A percentile compares a stretch with the other conserved stretches of the same genome.
These are phyloP conservation scores for Sebastes variabilis DNA, from an alignment of 2,797 vertebrate species.

Conservation along the genomic window DNA sequence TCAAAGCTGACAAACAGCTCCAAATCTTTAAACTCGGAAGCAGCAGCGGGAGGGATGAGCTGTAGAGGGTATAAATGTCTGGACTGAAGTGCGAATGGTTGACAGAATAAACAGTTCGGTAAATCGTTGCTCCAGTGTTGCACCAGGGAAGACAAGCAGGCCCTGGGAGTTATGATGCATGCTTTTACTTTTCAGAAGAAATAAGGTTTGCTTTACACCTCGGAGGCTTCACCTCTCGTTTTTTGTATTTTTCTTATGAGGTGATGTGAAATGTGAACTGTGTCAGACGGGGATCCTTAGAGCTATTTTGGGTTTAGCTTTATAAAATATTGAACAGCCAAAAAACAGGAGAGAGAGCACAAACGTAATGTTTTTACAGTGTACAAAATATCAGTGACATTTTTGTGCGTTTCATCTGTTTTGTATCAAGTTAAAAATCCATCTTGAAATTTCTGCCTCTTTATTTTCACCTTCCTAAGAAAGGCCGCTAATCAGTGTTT, in stretches of 20 bases:
- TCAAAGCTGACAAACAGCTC: slow-evolving; percentile 47
- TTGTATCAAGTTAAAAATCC: background rate
- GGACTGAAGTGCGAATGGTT: slow-evolving; percentile 30
- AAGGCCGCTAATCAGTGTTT: background rate
- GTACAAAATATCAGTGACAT: background rate
- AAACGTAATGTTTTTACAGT: background rate
- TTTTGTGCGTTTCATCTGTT: background rate
- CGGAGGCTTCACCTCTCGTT: background rate
- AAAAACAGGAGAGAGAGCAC: background rate
- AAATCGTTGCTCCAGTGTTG: slow-evolving; percentile 29
- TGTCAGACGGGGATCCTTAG: background rate
- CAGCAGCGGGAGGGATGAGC: slow-evolving; percentile 20
- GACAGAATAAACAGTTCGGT: slow-evolving; percentile 43
- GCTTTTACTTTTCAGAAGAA: slow-evolving; percentile 9
- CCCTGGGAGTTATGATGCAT: slow-evolving; percentile 1
- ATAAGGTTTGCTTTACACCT: background rate
- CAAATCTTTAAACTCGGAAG: slow-evolving; percentile 33
- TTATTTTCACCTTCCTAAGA: background rate
- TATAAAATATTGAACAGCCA: background rate
- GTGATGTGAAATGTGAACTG: background rate
- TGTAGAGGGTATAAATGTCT: slow-evolving; percentile 30
- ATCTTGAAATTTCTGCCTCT: background rate
- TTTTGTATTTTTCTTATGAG: slow-evolving; percentile 6
- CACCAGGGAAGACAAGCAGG: slow-evolving; percentile 1
- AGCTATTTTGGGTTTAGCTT: background rate